phyloP scores from a whole-genome alignment of 2,888 invertebrate genomes.

The Conistra vaccinii region DNA sequence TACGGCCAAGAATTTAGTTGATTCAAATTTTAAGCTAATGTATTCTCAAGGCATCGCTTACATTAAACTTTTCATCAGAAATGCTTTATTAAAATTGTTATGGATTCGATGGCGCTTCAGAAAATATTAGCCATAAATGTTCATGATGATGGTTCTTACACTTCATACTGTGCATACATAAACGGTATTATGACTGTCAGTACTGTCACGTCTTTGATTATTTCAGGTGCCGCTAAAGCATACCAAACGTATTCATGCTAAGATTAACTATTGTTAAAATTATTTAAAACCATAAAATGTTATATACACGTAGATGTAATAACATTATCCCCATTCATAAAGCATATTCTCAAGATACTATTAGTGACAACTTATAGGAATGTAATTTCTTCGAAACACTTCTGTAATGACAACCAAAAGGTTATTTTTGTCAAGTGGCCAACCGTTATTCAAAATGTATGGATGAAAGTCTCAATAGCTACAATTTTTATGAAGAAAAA shows the following conservation, averaged over 20 bases:
- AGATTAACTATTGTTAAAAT: slow-evolving; percentile 15
- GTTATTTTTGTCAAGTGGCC: background rate
- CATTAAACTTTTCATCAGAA: slow-evolving; percentile 59
- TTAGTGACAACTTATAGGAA: background rate
- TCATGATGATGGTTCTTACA: slow-evolving; percentile 38
- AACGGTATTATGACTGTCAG: slow-evolving; percentile 8
- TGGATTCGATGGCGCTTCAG: slow-evolving; percentile 46
- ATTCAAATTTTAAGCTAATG: slow-evolving; percentile 60
- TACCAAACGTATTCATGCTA: slow-evolving; percentile 22
- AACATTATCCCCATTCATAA: background rate
- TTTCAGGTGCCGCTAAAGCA: slow-evolving; percentile 16
- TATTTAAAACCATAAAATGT: slow-evolving; percentile 20
- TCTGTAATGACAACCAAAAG: background rate
- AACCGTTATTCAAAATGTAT: background rate
- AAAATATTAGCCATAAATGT: slow-evolving; percentile 52
- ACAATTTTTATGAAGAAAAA: background rate
- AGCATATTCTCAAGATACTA: background rate
- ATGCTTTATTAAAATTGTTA: slow-evolving; percentile 48
- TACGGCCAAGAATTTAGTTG: slow-evolving; percentile 49
- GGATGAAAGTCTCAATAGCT: background rate
- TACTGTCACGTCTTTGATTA: slow-evolving; percentile 32
- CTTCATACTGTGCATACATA: slow-evolving; percentile 41
- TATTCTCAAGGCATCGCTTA: slow-evolving; percentile 48
- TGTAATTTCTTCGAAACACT: background rate
- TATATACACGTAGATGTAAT: slow-evolving; percentile 10